These are phyloP conservation scores for Wasmannia auropunctata DNA, from an alignment of 1,140 invertebrate species.

Conservation along the genomic window DNA sequence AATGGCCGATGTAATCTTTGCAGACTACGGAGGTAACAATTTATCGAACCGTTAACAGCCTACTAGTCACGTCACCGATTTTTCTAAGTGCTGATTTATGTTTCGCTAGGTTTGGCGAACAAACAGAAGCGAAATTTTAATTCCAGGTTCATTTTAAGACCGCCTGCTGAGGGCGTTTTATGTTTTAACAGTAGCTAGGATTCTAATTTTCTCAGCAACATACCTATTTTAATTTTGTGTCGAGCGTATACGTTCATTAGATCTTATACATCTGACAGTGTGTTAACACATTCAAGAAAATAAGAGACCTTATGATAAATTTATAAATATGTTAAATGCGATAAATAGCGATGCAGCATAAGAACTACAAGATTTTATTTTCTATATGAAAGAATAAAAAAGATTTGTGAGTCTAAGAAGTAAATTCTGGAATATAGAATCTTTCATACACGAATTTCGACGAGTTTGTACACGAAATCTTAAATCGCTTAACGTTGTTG, in stretches of 20 bases:
- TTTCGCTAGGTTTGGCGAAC: not conserved
- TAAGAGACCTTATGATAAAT: not conserved
- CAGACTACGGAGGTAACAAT: constrained; percentile 23
- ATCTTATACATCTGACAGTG: not conserved
- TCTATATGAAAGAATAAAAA: not conserved
- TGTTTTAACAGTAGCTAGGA: not conserved
- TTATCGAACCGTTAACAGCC: constrained; percentile 37
- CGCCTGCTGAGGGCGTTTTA: not conserved
- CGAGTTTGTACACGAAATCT: not conserved
- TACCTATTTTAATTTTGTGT: constrained; percentile 14
- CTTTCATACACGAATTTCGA: not conserved
- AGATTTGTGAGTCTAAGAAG: not conserved
- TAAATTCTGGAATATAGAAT: not conserved
- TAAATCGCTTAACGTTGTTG: not conserved
- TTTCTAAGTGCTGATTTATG: constrained; percentile 30
- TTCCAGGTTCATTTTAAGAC: not conserved
- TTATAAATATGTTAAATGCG: not conserved
- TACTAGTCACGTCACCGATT: not conserved
- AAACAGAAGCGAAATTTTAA: constrained; percentile 39
- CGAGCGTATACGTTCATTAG: not conserved
- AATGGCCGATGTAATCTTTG: constrained; percentile 34
- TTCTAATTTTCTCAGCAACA: not conserved
- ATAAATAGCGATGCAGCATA: not conserved
- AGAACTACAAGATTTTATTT: not conserved
- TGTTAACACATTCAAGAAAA: constrained; percentile 5